Percentiles rank a stretch among this genome's conserved stretches.
phyloP scores from a whole-genome alignment of 2,797 vertebrate genomes.

The Gila robusta region DNA sequence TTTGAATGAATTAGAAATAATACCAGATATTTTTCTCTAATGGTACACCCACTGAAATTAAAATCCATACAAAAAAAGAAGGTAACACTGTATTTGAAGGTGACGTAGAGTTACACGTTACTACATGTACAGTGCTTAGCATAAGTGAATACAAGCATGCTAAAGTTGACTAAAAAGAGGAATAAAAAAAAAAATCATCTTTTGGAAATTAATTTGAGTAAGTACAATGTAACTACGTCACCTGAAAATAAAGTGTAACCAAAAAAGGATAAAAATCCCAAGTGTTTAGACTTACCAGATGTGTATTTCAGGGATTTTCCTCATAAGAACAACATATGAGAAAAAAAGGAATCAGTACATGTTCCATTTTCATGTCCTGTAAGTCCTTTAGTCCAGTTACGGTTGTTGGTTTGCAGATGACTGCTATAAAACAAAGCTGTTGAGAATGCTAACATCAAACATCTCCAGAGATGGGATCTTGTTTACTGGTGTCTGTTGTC shows the following conservation, averaged over 20 bases:
- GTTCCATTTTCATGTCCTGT: background rate
- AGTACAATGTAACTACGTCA: no score
- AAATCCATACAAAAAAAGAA: background rate
- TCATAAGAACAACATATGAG: background rate
- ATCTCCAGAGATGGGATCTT: constrained; percentile 50
- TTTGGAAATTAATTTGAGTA: no score
- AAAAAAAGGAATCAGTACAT: background rate
- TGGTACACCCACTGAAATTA: background rate
- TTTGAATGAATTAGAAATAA: background rate
- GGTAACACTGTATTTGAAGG: no score
- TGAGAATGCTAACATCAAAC: background rate
- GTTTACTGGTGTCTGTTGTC: constrained; percentile 46
- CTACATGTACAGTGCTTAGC: no score
- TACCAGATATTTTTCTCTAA: background rate
- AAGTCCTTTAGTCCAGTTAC: background rate
- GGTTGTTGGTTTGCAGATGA: background rate
- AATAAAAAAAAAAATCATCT: no score
- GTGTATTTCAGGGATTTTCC: background rate
- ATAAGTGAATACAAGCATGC: no score
- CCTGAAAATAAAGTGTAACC: no score
- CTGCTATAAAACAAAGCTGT: background rate
- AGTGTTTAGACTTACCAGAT: background rate
- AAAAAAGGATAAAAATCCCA: background rate
- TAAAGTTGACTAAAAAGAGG: no score
- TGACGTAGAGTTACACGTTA: no score